Percentiles rank a stretch among this genome's conserved stretches.
phyloP scores from a whole-genome alignment of 2,113 vertebrate species.

The Eulacestoma nigropectus region DNA sequence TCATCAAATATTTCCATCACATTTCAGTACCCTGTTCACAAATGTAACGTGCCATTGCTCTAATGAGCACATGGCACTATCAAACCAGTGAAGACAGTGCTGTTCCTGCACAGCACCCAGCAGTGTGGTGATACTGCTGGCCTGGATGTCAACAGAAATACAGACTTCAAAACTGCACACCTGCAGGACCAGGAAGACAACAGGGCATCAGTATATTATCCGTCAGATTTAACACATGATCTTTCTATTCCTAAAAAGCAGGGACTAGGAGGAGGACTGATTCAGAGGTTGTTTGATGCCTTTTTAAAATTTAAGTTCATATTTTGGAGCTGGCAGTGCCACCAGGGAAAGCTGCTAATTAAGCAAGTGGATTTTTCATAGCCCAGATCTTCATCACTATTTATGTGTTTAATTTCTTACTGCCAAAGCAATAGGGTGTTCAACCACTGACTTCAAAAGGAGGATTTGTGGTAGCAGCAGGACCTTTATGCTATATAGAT shows the following conservation, averaged over 20 bases:
- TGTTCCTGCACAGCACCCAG: neutral
- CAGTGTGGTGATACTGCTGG: neutral
- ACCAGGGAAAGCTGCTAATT: neutral
- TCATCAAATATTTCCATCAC: neutral
- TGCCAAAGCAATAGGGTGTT: neutral
- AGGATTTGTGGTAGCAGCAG: neutral
- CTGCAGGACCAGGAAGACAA: neutral
- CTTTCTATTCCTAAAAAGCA: neutral
- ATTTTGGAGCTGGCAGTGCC: neutral
- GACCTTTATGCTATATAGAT: neutral
- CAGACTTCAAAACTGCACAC: neutral
- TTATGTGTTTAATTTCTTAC: neutral
- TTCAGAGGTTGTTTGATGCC: neutral
- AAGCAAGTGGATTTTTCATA: neutral
- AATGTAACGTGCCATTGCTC: neutral
- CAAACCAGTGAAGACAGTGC: neutral
- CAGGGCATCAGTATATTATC: neutral
- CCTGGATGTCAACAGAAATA: neutral
- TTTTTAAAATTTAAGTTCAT: neutral
- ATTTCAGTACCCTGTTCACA: neutral
- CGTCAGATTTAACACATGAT: neutral
- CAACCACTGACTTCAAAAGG: neutral
- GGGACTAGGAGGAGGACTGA: neutral
- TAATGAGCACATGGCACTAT: neutral
- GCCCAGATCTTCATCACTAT: neutral